phyloP scores from a whole-genome alignment of 2,888 invertebrate species.

The Tridacna crocea region DNA sequence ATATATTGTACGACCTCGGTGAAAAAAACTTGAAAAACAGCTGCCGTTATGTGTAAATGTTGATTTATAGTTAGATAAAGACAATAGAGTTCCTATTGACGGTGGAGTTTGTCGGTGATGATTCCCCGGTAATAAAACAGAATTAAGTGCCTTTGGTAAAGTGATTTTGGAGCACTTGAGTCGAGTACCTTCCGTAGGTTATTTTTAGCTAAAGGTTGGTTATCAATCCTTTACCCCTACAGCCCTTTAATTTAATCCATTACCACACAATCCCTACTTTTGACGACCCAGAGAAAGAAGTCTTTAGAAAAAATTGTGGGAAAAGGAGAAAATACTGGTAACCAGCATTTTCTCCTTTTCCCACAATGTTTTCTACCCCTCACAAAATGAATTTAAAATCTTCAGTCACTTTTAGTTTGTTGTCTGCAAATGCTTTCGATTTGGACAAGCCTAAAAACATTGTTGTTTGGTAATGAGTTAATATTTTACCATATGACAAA shows the following conservation, averaged over 20 bases:
- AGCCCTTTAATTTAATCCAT: not conserved
- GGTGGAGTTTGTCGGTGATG: conserved; percentile 27
- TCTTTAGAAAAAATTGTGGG: not conserved
- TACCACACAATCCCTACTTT: too few relatives aligned
- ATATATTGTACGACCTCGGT: conserved; percentile 18
- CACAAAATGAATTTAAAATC: too few relatives aligned
- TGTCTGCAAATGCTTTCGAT: too few relatives aligned
- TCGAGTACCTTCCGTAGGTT: not conserved
- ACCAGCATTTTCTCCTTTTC: not conserved
- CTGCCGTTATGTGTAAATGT: conserved; percentile 21
- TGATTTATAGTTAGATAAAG: conserved; percentile 40
- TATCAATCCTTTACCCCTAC: too few relatives aligned
- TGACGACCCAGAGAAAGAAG: too few relatives aligned
- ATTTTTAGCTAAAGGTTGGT: too few relatives aligned
- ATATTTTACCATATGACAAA: too few relatives aligned
- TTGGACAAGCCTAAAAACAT: too few relatives aligned
- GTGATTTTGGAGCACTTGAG: conserved; percentile 20
- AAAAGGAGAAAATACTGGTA: not conserved
- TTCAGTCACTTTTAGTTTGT: too few relatives aligned
- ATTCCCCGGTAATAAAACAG: conserved; percentile 29
- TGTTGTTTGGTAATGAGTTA: too few relatives aligned
- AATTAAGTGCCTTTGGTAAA: conserved; percentile 20
- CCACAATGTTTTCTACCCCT: not conserved
- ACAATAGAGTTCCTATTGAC: conserved; percentile 38
- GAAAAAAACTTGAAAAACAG: conserved; percentile 28